These are phyloP conservation scores for Pteruthius melanotis DNA, from an alignment of 2,113 vertebrate species.

Conservation along the genomic window DNA sequence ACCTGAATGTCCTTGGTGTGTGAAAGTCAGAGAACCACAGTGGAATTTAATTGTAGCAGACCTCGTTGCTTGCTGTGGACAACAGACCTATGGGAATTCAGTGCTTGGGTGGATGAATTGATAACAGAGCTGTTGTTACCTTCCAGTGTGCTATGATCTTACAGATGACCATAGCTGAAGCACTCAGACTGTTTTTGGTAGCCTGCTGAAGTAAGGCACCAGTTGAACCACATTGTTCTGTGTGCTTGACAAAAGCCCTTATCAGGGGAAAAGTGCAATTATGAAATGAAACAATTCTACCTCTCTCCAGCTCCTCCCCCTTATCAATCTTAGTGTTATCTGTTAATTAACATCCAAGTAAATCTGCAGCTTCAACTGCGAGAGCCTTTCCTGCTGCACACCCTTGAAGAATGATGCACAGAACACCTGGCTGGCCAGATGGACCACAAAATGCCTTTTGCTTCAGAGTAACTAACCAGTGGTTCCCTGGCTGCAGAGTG, in stretches of 20 bases:
- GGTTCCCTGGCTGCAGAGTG: neutral
- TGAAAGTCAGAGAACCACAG: neutral
- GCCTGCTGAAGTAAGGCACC: neutral
- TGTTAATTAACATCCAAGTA: neutral
- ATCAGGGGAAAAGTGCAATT: neutral
- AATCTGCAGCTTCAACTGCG: neutral
- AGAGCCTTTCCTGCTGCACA: neutral
- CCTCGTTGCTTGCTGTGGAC: neutral
- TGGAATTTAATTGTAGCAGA: neutral
- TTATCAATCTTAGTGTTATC: neutral
- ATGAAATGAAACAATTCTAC: neutral
- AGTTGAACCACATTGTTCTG: neutral
- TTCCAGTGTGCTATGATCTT: neutral
- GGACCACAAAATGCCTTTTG: neutral
- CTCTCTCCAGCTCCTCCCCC: neutral
- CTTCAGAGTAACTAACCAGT: neutral
- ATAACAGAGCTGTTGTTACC: neutral
- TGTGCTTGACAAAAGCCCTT: neutral
- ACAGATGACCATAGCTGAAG: neutral
- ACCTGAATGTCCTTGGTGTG: neutral
- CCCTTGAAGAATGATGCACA: neutral
- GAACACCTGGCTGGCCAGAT: neutral
- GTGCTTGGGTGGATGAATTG: neutral
- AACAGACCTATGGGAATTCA: neutral
- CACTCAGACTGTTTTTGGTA: neutral